Percentiles rank a stretch among this genome's conserved stretches.
Evolutionary conservation across 2,888 invertebrate species (phyloP).

Genomic region (Xanthorhoe designata): DNA sequence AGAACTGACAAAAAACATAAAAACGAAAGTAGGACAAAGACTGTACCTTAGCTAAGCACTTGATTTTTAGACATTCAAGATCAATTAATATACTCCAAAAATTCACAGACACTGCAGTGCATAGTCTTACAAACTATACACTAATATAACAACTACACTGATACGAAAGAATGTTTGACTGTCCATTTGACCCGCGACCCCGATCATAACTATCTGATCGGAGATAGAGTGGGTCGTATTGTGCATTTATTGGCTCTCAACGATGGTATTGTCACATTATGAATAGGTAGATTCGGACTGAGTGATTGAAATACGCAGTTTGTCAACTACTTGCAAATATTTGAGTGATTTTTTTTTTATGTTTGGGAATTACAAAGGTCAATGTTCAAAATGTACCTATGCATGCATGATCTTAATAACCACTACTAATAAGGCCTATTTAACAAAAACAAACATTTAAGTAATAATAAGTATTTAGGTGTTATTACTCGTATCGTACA

Average conservation of each 20-base stretch:
- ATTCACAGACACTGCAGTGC: neutral
- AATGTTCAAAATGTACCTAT: too few species aligned
- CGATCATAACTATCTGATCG: conserved; percentile 29
- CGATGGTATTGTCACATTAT: conserved; percentile 17
- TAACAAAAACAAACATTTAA: too few species aligned
- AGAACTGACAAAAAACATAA: too few species aligned
- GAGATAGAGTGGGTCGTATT: conserved; percentile 29
- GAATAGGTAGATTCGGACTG: neutral
- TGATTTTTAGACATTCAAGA: too few species aligned
- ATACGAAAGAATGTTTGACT: conserved; percentile 31
- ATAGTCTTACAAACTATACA: neutral
- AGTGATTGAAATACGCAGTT: neutral
- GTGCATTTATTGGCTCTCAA: conserved; percentile 20
- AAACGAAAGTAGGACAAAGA: too few species aligned
- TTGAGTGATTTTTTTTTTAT: too few species aligned
- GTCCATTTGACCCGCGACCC: conserved; percentile 28
- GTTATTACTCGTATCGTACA: too few species aligned
- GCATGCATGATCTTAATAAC: too few species aligned
- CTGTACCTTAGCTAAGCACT: too few species aligned
- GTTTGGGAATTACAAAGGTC: too few species aligned
- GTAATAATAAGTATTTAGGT: too few species aligned
- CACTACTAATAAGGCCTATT: too few species aligned
- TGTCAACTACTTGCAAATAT: neutral
- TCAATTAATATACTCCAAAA: neutral
- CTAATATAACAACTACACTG: neutral